Percentiles rank a stretch among this genome's conserved stretches.
Conservation (phyloP, 2,113 vertebrate species). For the Dipodomys merriami region DNA sequence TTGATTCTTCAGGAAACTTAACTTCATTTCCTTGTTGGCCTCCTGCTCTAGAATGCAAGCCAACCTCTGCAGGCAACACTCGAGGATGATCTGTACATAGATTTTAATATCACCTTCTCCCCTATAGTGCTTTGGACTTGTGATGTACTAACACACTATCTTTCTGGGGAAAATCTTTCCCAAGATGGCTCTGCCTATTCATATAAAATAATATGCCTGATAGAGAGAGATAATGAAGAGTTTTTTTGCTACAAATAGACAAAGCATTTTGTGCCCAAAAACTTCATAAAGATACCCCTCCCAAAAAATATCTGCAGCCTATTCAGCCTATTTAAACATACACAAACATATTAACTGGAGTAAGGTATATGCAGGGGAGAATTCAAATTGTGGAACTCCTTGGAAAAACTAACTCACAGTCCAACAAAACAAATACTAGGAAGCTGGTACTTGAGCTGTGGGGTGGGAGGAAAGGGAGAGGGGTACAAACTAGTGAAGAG, state of each 20-base stretch:
- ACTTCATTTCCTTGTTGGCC: background rate
- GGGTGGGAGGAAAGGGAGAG: no score
- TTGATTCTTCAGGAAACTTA: background rate
- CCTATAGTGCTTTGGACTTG: background rate
- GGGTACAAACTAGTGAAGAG: no score
- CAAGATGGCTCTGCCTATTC: background rate
- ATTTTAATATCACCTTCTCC: background rate
- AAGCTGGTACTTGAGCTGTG: no score
- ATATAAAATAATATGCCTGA: background rate
- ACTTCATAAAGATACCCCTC: background rate
- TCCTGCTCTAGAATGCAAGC: background rate
- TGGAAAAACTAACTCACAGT: no score
- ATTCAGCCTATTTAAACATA: background rate
- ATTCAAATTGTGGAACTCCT: no score
- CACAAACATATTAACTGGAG: no score
- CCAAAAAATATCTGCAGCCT: background rate
- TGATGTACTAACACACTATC: background rate
- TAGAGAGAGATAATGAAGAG: no score
- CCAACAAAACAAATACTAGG: no score
- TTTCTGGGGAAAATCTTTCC: background rate
- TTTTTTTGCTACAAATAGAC: background rate
- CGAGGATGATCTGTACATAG: background rate
- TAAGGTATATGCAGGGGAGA: no score
- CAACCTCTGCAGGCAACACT: background rate
- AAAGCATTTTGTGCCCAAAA: background rate